These are phyloP conservation scores for Rhabdornis inornatus DNA, from an alignment of 2,113 vertebrate genomes.

Conservation along the genomic window DNA sequence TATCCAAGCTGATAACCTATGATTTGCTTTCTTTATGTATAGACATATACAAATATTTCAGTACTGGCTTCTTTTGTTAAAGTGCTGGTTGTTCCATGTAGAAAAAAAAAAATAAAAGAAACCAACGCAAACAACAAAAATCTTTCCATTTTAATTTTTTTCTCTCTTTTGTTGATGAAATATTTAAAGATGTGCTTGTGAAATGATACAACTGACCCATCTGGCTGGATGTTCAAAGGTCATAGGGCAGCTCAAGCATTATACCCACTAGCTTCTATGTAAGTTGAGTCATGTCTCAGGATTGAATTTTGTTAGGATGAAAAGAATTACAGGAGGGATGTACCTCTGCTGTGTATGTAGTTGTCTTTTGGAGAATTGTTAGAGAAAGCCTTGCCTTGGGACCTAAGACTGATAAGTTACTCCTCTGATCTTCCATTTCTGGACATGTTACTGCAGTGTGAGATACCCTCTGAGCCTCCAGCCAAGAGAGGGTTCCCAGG, in stretches of 20 bases:
- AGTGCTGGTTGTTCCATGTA: background rate
- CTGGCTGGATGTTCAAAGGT: background rate
- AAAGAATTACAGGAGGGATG: background rate
- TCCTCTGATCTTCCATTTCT: background rate
- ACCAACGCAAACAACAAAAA: background rate
- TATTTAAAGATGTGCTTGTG: background rate
- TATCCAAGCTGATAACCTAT: constrained; percentile 48
- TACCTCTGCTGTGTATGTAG: background rate
- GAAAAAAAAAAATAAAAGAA: background rate
- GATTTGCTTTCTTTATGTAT: constrained; percentile 10
- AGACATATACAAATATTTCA: background rate
- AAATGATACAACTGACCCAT: background rate
- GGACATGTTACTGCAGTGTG: background rate
- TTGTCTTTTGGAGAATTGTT: background rate
- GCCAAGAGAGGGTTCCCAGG: background rate
- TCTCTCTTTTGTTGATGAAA: background rate
- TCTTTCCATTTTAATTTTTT: rapidly evolving
- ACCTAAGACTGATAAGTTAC: background rate
- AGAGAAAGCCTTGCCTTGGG: background rate
- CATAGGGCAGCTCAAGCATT: background rate
- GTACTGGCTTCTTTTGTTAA: background rate
- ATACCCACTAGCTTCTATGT: rapidly evolving
- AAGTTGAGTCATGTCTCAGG: background rate
- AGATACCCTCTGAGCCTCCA: background rate
- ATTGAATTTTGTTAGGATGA: background rate